Evolutionary conservation across 2,888 invertebrate genomes (phyloP).

Genomic region (Habroteleia sp.): DNA sequence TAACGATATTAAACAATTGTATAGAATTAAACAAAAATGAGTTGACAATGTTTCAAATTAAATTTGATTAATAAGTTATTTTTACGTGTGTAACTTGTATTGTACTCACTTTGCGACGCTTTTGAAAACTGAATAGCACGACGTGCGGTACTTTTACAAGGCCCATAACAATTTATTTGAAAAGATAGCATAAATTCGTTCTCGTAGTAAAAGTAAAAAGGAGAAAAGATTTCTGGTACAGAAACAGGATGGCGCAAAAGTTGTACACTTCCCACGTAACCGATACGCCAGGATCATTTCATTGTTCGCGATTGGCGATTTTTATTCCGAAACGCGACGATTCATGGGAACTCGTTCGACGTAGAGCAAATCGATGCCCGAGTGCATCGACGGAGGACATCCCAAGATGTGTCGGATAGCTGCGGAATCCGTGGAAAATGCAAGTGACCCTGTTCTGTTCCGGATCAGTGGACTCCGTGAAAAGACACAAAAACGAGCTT

Average conservation of each 20-base stretch:
- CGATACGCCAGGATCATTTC: conserved; percentile 59
- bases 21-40: no score
- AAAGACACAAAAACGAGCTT: conserved; percentile 51
- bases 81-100: no score
- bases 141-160: conserved; percentile 15
- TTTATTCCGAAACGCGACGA: conserved; percentile 58
- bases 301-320: conserved; percentile 59
- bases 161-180: conserved; percentile 26
- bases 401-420: conserved; percentile 58
- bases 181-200: conserved; percentile 32
- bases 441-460: conserved; percentile 53
- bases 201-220: conserved; percentile 23
- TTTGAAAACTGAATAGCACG: conserved; percentile 18
- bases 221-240: conserved; percentile 29
- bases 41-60: not conserved
- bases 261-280: conserved; percentile 61
- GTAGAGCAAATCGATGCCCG: conserved; percentile 55
- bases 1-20: no score
- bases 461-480: conserved; percentile 47
- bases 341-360: conserved; percentile 58
- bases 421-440: conserved; percentile 60
- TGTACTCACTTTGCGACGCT: not conserved
- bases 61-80: no score
- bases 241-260: conserved; percentile 39
- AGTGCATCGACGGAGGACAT: conserved; percentile 51